phyloP scores from a whole-genome alignment of 2,888 invertebrate genomes.

The Noctua comes region DNA sequence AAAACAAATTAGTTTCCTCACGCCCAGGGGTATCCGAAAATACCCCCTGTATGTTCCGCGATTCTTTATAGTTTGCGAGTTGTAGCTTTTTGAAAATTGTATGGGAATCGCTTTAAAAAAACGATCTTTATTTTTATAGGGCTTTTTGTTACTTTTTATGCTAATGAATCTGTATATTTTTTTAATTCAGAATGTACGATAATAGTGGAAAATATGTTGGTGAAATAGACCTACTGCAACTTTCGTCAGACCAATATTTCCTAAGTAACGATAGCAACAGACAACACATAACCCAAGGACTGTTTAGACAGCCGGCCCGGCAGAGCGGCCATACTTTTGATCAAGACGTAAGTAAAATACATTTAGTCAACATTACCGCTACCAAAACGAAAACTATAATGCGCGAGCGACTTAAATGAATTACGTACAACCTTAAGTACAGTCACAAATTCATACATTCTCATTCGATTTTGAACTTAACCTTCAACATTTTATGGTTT shows the following conservation, averaged over 20 bases:
- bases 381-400: background rate
- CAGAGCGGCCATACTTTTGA: conserved; percentile 12
- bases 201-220: conserved; percentile 5
- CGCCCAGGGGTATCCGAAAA: too few species aligned
- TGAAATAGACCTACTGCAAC: conserved; percentile 9
- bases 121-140: too few species aligned
- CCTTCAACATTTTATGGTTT: too few species aligned
- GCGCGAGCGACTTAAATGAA: background rate
- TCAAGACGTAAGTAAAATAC: conserved; percentile 15
- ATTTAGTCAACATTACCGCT: background rate
- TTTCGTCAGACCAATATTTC: conserved; percentile 59
- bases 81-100: too few species aligned
- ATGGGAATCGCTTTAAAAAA: too few species aligned
- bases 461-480: too few species aligned
- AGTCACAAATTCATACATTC: too few species aligned
- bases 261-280: conserved; percentile 60
- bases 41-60: too few species aligned
- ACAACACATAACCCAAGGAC: conserved; percentile 56
- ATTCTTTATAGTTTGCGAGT: too few species aligned
- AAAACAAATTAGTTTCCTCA: too few species aligned
- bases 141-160: too few species aligned
- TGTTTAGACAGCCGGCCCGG: conserved; percentile 16
- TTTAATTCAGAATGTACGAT: conserved; percentile 21
- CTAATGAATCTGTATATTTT: too few species aligned
- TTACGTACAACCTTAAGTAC: background rate